Evolutionary conservation across 1,140 invertebrate species (phyloP).

Genomic region (Apocrypta bakeri): DNA sequence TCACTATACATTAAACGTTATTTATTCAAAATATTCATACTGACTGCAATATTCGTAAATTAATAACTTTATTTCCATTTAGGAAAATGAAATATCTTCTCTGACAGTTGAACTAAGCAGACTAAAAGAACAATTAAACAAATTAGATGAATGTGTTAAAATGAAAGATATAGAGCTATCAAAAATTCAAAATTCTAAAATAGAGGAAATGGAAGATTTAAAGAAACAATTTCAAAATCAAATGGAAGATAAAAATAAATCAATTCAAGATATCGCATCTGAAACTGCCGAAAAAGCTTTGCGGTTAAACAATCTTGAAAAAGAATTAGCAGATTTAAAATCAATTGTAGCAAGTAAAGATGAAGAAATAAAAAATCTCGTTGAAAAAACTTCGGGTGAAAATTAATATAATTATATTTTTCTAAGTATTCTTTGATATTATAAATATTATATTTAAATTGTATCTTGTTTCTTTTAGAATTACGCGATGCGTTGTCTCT

Average conservation of each 20-base stretch:
- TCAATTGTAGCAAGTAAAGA: conserved; percentile 65
- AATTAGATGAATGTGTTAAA: conserved; percentile 58
- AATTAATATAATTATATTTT: conserved; percentile 10
- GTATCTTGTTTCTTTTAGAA: conserved; percentile 58
- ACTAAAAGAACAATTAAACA: conserved; percentile 57
- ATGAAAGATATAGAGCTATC: conserved; percentile 61
- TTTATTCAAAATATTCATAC: too few species aligned
- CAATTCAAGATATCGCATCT: conserved; percentile 62
- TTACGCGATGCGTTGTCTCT: conserved; percentile 65
- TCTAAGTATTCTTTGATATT: background rate
- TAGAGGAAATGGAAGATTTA: conserved; percentile 62
- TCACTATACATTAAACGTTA: too few species aligned
- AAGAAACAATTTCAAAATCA: conserved; percentile 62
- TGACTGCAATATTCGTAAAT: background rate
- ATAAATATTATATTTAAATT: background rate
- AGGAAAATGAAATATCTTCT: conserved; percentile 60
- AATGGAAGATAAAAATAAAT: conserved; percentile 62
- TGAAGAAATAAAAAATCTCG: conserved; percentile 69
- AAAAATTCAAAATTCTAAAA: conserved; percentile 62
- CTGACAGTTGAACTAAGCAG: conserved; percentile 54
- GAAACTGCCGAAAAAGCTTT: conserved; percentile 60
- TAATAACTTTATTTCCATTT: conserved; percentile 29
- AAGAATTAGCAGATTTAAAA: conserved; percentile 65
- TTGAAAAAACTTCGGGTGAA: conserved; percentile 67
- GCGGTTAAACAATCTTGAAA: conserved; percentile 62